Percentiles rank a stretch among this genome's conserved stretches.
Evolutionary conservation across 1,140 invertebrate species (phyloP).

Genomic region (Tetranychus cinnabarinus): DNA sequence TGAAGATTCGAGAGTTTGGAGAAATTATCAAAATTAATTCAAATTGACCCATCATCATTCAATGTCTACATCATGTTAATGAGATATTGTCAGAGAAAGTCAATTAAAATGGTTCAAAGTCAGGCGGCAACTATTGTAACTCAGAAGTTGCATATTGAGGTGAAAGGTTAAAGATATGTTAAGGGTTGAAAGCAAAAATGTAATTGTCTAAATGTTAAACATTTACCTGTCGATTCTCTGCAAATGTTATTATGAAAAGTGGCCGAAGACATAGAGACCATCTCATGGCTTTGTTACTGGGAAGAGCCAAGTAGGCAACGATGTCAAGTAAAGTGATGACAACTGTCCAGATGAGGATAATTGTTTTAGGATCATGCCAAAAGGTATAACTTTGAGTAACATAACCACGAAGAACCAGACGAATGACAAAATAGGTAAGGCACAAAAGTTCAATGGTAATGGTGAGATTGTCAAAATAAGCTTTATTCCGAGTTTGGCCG

Average conservation of each 20-base stretch:
- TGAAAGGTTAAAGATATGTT: too few species aligned
- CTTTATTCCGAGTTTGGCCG: slow-evolving; percentile 10
- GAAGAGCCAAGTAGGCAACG: slow-evolving; percentile 20
- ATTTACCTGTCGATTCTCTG: slow-evolving; percentile 26
- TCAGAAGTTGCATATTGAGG: background rate
- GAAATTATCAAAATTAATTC: too few species aligned
- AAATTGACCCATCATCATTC: too few species aligned
- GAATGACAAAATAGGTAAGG: slow-evolving; percentile 20
- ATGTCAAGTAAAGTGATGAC: slow-evolving; percentile 23
- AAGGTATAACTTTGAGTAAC: slow-evolving; percentile 20
- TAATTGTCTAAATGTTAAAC: too few species aligned
- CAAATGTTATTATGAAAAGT: slow-evolving; percentile 28
- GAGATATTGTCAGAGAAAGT: too few species aligned
- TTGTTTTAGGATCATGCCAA: slow-evolving; percentile 25
- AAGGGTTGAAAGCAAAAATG: background rate
- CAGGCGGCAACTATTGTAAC: background rate
- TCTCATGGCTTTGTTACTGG: slow-evolving; percentile 15
- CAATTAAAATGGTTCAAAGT: too few species aligned
- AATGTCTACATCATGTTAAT: too few species aligned
- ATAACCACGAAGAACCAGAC: slow-evolving; percentile 20
- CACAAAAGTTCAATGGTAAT: slow-evolving; percentile 22
- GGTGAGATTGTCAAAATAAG: slow-evolving; percentile 10
- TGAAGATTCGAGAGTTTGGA: too few species aligned
- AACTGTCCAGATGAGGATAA: slow-evolving; percentile 21
- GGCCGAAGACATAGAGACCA: slow-evolving; percentile 26